Evolutionary conservation across 2,797 vertebrate species (phyloP).

Genomic region (Enteromius treurensis): DNA sequence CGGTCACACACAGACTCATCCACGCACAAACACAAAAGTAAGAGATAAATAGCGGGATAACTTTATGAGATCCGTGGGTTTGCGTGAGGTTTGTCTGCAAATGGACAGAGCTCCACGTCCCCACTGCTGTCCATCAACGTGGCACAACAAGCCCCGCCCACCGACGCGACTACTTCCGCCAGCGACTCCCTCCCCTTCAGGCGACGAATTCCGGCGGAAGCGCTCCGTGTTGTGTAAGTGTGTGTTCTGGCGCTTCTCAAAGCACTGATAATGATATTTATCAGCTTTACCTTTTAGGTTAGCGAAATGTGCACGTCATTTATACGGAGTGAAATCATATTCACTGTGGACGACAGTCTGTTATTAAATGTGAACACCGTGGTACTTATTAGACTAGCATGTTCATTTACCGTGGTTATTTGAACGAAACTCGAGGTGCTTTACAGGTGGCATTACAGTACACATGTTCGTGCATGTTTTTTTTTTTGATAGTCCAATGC

Average conservation of each 20-base stretch:
- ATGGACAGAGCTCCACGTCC: conserved; percentile 76
- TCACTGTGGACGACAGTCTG: background rate
- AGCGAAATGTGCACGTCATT: background rate
- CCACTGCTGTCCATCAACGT: conserved; percentile 86
- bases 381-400: background rate
- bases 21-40: conserved; percentile 29
- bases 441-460: background rate
- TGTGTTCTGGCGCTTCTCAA: background rate
- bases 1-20: conserved; percentile 62
- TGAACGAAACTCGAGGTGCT: background rate
- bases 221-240: background rate
- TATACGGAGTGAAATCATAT: background rate
- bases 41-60: background rate
- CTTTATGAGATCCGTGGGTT: background rate
- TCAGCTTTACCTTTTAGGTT: background rate
- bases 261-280: background rate
- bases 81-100: conserved; percentile 49
- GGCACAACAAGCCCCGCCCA: conserved; percentile 73
- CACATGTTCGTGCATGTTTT: background rate
- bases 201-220: conserved; percentile 12
- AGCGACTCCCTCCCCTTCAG: background rate
- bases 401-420: background rate
- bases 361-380: background rate
- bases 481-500: too few relatives aligned
- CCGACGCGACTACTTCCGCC: background rate